Evolutionary conservation across 1,140 invertebrate genomes (phyloP), one percentile per base, ranked within the genome.

Genomic region (Zaprionus capensis): DNA sequence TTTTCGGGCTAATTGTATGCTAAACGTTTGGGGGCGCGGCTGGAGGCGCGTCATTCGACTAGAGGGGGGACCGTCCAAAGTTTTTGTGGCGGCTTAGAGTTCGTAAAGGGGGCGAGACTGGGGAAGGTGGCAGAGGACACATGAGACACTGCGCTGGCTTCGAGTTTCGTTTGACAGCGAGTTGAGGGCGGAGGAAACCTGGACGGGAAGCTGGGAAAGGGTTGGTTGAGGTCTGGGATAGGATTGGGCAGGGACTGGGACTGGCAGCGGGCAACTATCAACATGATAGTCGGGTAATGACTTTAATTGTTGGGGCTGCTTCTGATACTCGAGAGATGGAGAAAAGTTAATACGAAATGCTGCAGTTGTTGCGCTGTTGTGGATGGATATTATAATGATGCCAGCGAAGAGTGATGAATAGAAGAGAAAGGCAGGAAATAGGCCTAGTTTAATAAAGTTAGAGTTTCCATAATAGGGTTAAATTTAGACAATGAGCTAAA

Each of bases 1-100:
- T 74, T 80, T 79, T 83, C 31, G 71, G 78, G 86, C 85, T 88
- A 88, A 88, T 88, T 88, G 85, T 88, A 88, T 88, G 84, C 84
- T 88, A 88, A 88, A 88, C 86, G 85, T 76, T 88, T 81, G 67
- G 36, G 76, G 65, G 76, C 62, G 63, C 57, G 78, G 75, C 34
- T 63, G 67, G 66, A 79, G 51, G 67, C 46, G 72, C 56, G 77
- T 36, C 64, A 22, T 31, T 12, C 55, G 26, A 49, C 14, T 20
- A 17, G 14, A 26, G 36, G 17, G 65, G 68, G 34, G 71, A 66
- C 64, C 59, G 66, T 86, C 62, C 69, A 85, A 85, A 86, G 76
- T 85, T 86, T 86, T 87, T 80, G 83, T 67, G 76, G 77, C 81
- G 66, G 76, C 72, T 83, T 83, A 73, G 49, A 76, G 71, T 74